A percentile compares a stretch with the other conserved stretches of the same genome.
Conservation (phyloP, 2,797 vertebrate species). For the Gymnothorax javanicus region DNA sequence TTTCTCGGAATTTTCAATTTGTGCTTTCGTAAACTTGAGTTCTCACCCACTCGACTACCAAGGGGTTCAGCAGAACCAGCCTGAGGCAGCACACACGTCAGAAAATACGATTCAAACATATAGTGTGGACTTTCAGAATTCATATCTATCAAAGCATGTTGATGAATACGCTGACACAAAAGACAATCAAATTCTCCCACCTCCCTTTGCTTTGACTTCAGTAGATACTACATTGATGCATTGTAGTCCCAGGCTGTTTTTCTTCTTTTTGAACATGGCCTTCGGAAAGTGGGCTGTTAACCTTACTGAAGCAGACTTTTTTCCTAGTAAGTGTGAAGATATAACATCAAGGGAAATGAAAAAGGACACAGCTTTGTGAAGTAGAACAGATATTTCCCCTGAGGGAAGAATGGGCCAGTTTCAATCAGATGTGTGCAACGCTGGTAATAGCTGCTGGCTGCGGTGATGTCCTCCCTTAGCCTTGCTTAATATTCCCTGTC, state of each 20-base stretch:
- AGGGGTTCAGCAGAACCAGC: background rate
- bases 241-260: background rate
- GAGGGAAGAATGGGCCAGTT: background rate
- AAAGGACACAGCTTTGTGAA: background rate
- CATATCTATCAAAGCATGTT: background rate
- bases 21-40: no score
- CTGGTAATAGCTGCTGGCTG: background rate
- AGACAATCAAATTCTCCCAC: background rate
- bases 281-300: background rate
- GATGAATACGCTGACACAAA: background rate
- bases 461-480: background rate
- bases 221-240: background rate
- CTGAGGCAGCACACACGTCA: background rate
- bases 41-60: background rate
- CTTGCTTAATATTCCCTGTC: conserved; percentile 5
- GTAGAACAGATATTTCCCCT: conserved; percentile 1
- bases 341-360: conserved; percentile 3
- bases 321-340: conserved; percentile 3
- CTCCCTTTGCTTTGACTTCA: background rate
- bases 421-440: background rate
- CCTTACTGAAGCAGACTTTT: background rate
- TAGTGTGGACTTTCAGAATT: background rate
- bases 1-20: no score
- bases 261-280: background rate
- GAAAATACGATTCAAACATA: background rate